These are phyloP conservation scores for Daubentonia madagascariensis DNA, from an alignment of 2,113 vertebrate species.

Conservation along the genomic window DNA sequence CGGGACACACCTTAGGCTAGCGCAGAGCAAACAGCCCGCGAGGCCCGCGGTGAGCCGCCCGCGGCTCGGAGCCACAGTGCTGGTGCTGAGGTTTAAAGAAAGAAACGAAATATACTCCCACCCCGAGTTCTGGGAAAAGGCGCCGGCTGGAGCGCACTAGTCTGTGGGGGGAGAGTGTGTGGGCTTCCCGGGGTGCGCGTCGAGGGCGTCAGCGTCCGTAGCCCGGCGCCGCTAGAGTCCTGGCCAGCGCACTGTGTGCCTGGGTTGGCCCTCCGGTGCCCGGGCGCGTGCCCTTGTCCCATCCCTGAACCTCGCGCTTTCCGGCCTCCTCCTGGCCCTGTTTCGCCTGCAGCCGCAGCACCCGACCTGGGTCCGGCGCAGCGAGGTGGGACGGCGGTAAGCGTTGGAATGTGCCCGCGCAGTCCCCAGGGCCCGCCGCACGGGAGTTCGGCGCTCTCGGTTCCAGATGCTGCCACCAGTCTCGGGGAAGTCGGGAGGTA, in stretches of 20 bases:
- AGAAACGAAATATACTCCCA: conserved; percentile 27
- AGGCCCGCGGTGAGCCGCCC: background rate
- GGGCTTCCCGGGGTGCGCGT: background rate
- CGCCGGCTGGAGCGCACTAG: background rate
- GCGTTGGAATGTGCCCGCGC: conserved; percentile 60
- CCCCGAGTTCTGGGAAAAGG: background rate
- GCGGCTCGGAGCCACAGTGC: background rate
- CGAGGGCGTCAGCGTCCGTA: background rate
- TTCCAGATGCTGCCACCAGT: conserved; percentile 82
- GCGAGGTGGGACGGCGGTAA: background rate
- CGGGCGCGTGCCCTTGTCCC: background rate
- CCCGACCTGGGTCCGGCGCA: background rate
- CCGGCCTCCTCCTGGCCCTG: background rate
- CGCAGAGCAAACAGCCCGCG: background rate
- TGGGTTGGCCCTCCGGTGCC: background rate
- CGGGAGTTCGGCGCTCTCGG: conserved; percentile 53
- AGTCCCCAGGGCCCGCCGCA: conserved; percentile 67
- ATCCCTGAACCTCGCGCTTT: background rate
- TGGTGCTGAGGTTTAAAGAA: background rate
- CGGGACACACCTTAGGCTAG: conserved; percentile 26
- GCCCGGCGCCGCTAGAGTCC: background rate
- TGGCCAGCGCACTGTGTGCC: background rate
- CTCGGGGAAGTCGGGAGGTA: conserved; percentile 87
- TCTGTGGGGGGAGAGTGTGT: background rate
- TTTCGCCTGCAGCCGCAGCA: background rate